Conservation (phyloP, 2,113 vertebrate genomes). For the Ceyx melanurus region DNA sequence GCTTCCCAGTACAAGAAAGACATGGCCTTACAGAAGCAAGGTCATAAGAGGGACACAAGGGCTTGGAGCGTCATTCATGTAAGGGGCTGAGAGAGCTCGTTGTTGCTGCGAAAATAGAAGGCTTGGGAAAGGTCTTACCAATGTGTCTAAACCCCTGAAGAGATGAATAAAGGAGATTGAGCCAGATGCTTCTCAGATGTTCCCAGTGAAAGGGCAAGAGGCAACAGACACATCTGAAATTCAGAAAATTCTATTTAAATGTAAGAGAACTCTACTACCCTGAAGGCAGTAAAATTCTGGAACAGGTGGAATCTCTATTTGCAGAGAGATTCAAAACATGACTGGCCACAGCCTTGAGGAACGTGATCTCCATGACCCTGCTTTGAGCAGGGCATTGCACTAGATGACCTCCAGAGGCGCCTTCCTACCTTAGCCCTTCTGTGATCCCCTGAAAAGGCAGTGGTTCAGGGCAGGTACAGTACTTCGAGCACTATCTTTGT, state of each 20-base stretch:
- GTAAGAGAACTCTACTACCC: not conserved
- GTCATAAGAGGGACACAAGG: not conserved
- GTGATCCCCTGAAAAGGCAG: not conserved
- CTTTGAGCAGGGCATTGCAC: not conserved
- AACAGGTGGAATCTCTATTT: not conserved
- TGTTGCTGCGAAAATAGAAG: not conserved
- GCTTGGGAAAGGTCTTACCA: not conserved
- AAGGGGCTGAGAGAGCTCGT: not conserved
- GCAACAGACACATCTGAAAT: not conserved
- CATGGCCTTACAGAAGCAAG: not conserved
- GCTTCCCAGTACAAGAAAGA: not conserved
- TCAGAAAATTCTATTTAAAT: not conserved
- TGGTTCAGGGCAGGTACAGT: not conserved
- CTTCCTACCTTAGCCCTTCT: not conserved
- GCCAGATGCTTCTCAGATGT: not conserved
- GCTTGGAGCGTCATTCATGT: not conserved
- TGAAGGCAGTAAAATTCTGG: not conserved
- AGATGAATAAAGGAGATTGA: not conserved
- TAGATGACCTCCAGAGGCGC: not conserved
- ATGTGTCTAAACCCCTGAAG: not conserved
- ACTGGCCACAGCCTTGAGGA: not conserved
- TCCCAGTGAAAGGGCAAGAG: not conserved
- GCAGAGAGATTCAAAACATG: not conserved
- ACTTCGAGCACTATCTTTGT: not conserved
- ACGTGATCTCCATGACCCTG: not conserved